Conservation (phyloP, 2,113 vertebrate genomes). For the Galemys pyrenaicus region DNA sequence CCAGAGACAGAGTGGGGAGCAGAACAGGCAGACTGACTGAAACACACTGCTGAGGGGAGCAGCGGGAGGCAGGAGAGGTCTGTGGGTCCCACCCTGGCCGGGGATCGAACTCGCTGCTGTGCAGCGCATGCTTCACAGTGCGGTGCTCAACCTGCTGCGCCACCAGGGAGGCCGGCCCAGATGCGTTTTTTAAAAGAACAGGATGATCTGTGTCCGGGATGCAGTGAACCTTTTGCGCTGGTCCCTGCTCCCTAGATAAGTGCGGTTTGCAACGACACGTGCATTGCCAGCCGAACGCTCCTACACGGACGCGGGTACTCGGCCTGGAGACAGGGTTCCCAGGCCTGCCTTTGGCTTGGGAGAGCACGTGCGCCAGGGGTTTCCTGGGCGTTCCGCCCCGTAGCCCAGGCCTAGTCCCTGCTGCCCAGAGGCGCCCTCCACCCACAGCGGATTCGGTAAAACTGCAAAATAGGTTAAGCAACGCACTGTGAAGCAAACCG, state of each 20-base stretch:
- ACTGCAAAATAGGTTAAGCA: too few relatives aligned
- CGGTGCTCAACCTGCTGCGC: too few relatives aligned
- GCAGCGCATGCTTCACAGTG: too few relatives aligned
- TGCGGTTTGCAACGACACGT: neutral
- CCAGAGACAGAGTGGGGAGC: too few relatives aligned
- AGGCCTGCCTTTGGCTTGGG: neutral
- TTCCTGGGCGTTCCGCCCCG: neutral
- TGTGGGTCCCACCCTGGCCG: too few relatives aligned
- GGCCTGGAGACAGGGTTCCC: neutral
- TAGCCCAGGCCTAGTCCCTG: neutral
- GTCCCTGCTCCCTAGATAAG: neutral
- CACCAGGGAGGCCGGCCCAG: too few relatives aligned
- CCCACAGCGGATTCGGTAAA: neutral
- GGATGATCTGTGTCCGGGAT: neutral
- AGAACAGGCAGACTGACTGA: too few relatives aligned
- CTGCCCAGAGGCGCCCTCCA: neutral
- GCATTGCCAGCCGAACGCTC: neutral
- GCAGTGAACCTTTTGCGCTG: neutral
- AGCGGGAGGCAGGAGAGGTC: too few relatives aligned
- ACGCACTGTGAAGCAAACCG: too few relatives aligned
- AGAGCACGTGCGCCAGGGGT: neutral
- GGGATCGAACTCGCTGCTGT: too few relatives aligned
- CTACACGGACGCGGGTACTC: neutral
- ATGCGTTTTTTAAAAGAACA: neutral
- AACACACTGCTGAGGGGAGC: too few relatives aligned